Conservation (phyloP, 1,140 invertebrate genomes). For the Tetramorium alpestre region DNA sequence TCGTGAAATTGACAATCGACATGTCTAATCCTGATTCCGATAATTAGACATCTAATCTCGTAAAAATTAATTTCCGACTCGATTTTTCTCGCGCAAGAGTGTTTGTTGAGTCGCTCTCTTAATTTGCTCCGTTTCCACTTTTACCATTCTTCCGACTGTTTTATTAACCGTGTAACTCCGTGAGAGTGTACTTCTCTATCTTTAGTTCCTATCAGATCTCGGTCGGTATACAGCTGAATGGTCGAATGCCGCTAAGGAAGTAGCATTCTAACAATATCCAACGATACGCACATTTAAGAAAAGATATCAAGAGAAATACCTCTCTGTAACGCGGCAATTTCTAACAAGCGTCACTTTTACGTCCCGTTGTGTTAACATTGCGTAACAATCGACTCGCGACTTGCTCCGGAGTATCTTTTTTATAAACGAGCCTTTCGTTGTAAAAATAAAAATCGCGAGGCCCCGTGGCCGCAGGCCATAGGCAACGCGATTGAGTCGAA, state of each 20-base stretch:
- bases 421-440: slow-evolving; percentile 13
- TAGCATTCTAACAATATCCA: background rate
- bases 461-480: background rate
- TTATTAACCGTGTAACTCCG: background rate
- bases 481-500: slow-evolving; percentile 15
- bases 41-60: background rate
- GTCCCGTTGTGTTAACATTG: background rate
- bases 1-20: background rate
- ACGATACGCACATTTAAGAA: background rate
- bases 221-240: background rate
- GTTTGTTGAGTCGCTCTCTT: background rate
- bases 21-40: background rate
- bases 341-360: background rate
- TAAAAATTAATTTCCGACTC: background rate
- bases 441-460: slow-evolving; percentile 1
- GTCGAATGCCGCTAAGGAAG: slow-evolving; percentile 30
- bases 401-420: background rate
- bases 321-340: background rate
- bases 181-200: background rate
- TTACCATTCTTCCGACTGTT: background rate
- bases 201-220: background rate
- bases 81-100: background rate
- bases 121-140: background rate
- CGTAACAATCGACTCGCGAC: background rate
- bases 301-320: background rate